Conservation (phyloP, 64 coral and sea anemone genomes). For the Stylophora pistillata region DNA sequence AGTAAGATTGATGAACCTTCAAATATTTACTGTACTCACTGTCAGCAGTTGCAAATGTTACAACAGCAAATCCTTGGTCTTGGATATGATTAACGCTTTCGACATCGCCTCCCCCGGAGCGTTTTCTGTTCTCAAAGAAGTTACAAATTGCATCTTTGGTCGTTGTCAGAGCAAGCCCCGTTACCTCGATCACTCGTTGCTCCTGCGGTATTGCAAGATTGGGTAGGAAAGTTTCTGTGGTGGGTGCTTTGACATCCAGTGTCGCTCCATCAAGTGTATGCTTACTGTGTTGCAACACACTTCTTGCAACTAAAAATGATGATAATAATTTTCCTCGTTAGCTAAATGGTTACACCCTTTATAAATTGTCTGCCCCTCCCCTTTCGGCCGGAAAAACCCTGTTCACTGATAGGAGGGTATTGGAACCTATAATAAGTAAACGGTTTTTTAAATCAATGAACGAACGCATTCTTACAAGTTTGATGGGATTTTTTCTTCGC, state of each 20-base stretch:
- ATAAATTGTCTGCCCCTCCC: too few species aligned
- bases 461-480: too few species aligned
- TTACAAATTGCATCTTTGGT: conserved; percentile 17
- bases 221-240: not conserved
- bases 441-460: too few species aligned
- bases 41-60: not conserved
- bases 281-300: too few species aligned
- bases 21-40: conserved; percentile 3
- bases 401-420: too few species aligned
- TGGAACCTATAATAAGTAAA: too few species aligned
- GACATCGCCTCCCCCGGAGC: conserved; percentile 36
- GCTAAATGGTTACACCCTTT: too few species aligned
- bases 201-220: not conserved
- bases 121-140: conserved; percentile 28
- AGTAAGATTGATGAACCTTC: too few species aligned
- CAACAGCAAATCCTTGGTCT: conserved; percentile 1
- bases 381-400: too few species aligned
- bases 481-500: too few species aligned
- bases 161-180: not conserved
- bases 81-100: not conserved
- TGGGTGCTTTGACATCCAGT: not conserved
- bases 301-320: too few species aligned
- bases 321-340: too few species aligned
- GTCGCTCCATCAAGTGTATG: not conserved
- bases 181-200: not conserved